phyloP scores from a whole-genome alignment of 2,113 vertebrate genomes.

The Thamnaconus septentrionalis region DNA sequence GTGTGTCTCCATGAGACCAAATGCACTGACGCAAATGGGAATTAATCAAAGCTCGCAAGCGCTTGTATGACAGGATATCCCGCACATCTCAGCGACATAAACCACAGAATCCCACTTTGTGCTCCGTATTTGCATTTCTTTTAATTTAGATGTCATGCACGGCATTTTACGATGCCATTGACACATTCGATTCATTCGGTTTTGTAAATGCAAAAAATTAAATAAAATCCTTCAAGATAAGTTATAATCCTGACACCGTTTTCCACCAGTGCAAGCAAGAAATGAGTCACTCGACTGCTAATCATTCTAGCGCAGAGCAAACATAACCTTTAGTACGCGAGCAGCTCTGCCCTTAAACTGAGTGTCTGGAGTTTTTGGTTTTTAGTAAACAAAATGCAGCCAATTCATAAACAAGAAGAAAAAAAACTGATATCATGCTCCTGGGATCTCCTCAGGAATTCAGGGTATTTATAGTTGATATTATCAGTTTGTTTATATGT shows the following conservation, averaged over 20 bases:
- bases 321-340: slow-evolving; percentile 50
- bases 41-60: slow-evolving; percentile 22
- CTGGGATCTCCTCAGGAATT: not conserved
- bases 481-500: not conserved
- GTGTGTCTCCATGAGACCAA: slow-evolving; percentile 4
- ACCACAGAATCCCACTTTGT: not conserved
- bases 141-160: slow-evolving; percentile 1
- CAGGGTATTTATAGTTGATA: not conserved
- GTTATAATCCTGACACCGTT: slow-evolving; percentile 5
- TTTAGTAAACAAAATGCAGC: slow-evolving; percentile 13
- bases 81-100: not conserved
- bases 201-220: not conserved
- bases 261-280: slow-evolving; percentile 16
- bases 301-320: slow-evolving; percentile 35
- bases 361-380: not conserved
- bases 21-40: slow-evolving; percentile 34
- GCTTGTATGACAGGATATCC: not conserved
- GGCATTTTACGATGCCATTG: not conserved
- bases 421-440: not conserved
- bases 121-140: not conserved
- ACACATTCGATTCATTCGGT: not conserved
- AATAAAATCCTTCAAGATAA: slow-evolving; percentile 11
- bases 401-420: not conserved
- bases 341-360: not conserved
- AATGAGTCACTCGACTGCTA: slow-evolving; percentile 16